Conservation (phyloP, 2,113 vertebrate genomes). For the Calypte anna region DNA sequence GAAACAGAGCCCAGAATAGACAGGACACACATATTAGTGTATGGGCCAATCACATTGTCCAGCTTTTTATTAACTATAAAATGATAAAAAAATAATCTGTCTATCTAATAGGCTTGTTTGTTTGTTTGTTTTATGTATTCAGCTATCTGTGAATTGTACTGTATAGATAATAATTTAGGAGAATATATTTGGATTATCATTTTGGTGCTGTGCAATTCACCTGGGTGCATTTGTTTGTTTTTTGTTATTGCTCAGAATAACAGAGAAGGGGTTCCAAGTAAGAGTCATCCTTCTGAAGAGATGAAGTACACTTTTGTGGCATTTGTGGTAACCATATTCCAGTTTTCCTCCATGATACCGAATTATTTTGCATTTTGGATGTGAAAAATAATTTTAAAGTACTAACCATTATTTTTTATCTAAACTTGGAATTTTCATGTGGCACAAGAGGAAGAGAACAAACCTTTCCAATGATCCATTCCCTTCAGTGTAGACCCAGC, state of each 20-base stretch:
- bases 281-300: neutral
- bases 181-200: neutral
- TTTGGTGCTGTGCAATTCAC: neutral
- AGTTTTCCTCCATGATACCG: neutral
- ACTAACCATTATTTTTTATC: no score
- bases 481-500: neutral
- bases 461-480: neutral
- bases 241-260: neutral
- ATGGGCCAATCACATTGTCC: neutral
- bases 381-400: neutral
- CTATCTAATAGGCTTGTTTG: neutral
- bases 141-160: no score
- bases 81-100: neutral
- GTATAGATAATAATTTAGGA: neutral
- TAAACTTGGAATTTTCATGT: neutral
- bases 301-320: neutral
- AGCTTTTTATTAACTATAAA: neutral
- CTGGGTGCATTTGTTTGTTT: neutral
- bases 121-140: neutral
- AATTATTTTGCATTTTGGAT: neutral
- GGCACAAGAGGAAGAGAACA: neutral
- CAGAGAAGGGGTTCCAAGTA: neutral
- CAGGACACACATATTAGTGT: neutral
- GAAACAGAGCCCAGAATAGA: neutral
- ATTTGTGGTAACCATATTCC: neutral